Evolutionary conservation across 2,113 vertebrate genomes (phyloP).

Genomic region (Cebidichthys violaceus): DNA sequence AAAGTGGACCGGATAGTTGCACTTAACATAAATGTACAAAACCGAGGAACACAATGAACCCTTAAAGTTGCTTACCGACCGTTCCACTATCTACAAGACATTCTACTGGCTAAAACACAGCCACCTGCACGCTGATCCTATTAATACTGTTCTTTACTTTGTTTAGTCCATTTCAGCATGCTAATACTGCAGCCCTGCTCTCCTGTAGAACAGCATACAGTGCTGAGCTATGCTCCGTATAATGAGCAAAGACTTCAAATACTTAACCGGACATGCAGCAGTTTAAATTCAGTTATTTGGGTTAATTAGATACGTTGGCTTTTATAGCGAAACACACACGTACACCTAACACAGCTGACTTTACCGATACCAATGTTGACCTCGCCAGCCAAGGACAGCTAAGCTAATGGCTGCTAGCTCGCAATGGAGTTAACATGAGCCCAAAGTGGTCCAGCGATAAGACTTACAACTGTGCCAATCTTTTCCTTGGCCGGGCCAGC

Average conservation of each 20-base stretch:
- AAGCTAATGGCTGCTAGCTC: constrained; percentile 16
- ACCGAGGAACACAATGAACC: too few relatives aligned
- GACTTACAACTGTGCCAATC: constrained; percentile 49
- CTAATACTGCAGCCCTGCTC: not conserved
- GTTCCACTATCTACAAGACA: too few relatives aligned
- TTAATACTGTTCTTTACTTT: too few relatives aligned
- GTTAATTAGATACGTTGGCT: not conserved
- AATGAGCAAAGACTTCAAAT: rapidly evolving
- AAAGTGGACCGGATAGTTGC: too few relatives aligned
- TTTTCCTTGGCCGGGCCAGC: constrained; percentile 50
- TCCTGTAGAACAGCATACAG: not conserved
- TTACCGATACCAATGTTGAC: constrained; percentile 32
- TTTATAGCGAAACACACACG: rapidly evolving
- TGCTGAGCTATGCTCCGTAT: not conserved
- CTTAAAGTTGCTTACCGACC: too few relatives aligned
- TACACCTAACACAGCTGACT: not conserved
- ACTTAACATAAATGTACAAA: too few relatives aligned
- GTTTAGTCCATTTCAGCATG: too few relatives aligned
- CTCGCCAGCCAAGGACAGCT: constrained; percentile 64
- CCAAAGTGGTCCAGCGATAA: rapidly evolving
- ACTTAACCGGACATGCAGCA: not conserved
- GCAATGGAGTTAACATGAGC: not conserved
- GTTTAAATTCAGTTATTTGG: rapidly evolving
- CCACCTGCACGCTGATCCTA: too few relatives aligned
- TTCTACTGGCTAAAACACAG: too few relatives aligned